A percentile compares a stretch with the other conserved stretches of the same genome.
Evolutionary conservation across 2,113 vertebrate genomes (phyloP).

Genomic region (Geococcyx californianus): DNA sequence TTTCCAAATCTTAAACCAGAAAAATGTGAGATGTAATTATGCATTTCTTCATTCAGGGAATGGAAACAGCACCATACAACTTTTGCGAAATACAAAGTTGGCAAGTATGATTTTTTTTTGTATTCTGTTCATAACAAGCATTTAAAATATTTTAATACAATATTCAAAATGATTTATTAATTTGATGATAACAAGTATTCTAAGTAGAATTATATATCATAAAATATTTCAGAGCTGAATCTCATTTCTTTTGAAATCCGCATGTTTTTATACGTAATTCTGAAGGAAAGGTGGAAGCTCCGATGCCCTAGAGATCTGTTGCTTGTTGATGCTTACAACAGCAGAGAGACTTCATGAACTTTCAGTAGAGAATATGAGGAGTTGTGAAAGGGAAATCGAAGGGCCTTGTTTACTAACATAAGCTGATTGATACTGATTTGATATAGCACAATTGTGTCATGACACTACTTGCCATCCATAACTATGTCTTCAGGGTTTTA

Average conservation of each 20-base stretch:
- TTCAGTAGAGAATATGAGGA: not conserved
- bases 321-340: not conserved
- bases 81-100: not conserved
- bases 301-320: not conserved
- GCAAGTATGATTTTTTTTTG: not conserved
- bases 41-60: not conserved
- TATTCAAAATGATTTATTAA: not conserved
- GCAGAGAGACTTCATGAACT: not conserved
- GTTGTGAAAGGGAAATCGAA: not conserved
- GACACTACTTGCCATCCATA: not conserved
- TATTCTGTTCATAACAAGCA: not conserved
- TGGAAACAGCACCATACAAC: not conserved
- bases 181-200: not conserved
- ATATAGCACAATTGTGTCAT: slow-evolving; percentile 13
- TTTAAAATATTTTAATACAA: not conserved
- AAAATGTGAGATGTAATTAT: not conserved
- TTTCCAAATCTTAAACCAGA: not conserved
- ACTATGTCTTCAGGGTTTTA: not conserved
- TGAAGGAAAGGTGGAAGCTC: not conserved
- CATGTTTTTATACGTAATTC: not conserved
- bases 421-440: slow-evolving; percentile 2
- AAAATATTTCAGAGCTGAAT: not conserved
- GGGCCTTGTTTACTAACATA: not conserved
- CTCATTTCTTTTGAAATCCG: not conserved
- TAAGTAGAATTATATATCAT: not conserved